These are phyloP conservation scores for Chaetogeoica ovagalla DNA, from an alignment of 2,888 invertebrate genomes.

Conservation along the genomic window DNA sequence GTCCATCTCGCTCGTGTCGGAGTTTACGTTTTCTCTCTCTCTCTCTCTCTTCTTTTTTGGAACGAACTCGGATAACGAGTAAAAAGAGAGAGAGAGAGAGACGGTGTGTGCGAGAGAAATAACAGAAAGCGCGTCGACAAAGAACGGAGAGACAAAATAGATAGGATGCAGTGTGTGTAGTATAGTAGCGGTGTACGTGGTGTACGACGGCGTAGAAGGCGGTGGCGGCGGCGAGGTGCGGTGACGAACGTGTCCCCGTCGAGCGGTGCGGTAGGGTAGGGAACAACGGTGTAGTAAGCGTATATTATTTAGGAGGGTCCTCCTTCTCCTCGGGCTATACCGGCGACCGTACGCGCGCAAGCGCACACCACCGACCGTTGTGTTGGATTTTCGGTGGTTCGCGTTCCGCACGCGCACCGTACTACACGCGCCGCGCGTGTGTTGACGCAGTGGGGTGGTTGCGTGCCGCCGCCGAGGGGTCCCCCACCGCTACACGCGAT, in stretches of 20 bases:
- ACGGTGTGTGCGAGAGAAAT: neutral
- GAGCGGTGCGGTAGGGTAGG: too few species aligned
- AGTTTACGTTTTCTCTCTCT: too few species aligned
- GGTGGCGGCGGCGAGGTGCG: neutral
- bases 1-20: neutral
- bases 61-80: neutral
- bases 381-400: too few species aligned
- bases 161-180: constrained; percentile 3
- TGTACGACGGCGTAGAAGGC: neutral
- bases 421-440: neutral
- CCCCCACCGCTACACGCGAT: too few species aligned
- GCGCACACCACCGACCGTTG: too few species aligned
- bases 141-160: constrained; percentile 27
- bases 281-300: too few species aligned
- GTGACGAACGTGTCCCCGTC: neutral
- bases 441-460: constrained; percentile 1
- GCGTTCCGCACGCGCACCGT: too few species aligned
- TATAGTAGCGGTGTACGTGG: constrained; percentile 18
- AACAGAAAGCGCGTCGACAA: constrained; percentile 12
- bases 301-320: too few species aligned
- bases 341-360: too few species aligned
- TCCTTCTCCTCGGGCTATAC: too few species aligned
- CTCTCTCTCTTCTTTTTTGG: too few species aligned
- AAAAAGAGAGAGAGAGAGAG: neutral
- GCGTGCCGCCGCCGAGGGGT: neutral